A percentile compares a stretch with the other conserved stretches of the same genome.
phyloP scores from a whole-genome alignment of 2,113 vertebrate species.

The Phyllostomus discolor region DNA sequence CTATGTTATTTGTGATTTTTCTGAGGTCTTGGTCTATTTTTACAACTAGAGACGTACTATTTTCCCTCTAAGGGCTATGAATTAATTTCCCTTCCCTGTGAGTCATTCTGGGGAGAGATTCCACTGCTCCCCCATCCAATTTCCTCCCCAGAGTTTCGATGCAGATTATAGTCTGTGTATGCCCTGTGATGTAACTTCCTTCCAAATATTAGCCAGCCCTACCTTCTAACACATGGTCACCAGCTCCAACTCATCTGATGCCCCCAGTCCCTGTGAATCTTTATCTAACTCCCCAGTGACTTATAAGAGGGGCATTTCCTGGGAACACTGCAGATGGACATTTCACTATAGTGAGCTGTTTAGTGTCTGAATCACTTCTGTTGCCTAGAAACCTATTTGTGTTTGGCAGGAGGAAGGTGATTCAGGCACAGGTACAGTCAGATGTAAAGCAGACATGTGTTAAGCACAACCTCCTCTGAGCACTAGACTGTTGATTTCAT shows the following conservation, averaged over 20 bases:
- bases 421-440: slow-evolving; percentile 19
- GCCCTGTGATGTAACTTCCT: not conserved
- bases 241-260: not conserved
- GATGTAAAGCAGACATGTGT: not conserved
- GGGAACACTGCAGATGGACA: slow-evolving; percentile 7
- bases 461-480: not conserved
- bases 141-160: not conserved
- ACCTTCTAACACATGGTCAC: not conserved
- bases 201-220: not conserved
- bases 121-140: rapidly evolving
- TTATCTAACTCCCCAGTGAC: not conserved
- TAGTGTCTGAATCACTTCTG: not conserved
- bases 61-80: not conserved
- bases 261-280: not conserved
- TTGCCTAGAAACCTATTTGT: slow-evolving; percentile 49
- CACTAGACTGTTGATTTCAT: not conserved
- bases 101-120: not conserved
- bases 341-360: slow-evolving; percentile 14
- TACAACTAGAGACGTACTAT: not conserved
- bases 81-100: not conserved
- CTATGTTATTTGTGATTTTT: not conserved
- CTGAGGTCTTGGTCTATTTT: not conserved
- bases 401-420: not conserved
- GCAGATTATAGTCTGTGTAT: not conserved
- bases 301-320: slow-evolving; percentile 52